phyloP scores from a whole-genome alignment of 2,797 vertebrate species.

The Apogon hyalosoma region DNA sequence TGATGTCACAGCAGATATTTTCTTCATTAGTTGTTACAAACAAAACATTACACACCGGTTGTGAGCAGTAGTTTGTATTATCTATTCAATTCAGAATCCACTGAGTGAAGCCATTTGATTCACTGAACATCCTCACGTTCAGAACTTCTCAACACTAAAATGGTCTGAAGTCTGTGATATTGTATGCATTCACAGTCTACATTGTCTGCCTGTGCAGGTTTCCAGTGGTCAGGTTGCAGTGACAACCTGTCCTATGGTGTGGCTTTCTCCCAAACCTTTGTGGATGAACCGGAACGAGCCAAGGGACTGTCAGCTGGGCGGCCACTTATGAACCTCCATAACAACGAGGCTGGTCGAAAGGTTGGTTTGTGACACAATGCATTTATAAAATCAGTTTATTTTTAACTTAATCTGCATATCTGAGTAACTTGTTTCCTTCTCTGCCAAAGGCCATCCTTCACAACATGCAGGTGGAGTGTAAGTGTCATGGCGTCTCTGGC shows the following conservation, averaged over 20 bases:
- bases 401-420: too few species aligned
- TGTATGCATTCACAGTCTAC: neutral
- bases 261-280: conserved; percentile 87
- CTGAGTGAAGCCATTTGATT: neutral
- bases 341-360: conserved; percentile 86
- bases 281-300: conserved; percentile 85
- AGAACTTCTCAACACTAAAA: neutral
- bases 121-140: too few species aligned
- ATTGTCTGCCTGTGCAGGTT: conserved; percentile 70
- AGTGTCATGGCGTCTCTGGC: conserved; percentile 85
- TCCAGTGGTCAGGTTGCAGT: conserved; percentile 89
- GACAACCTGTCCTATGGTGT: conserved; percentile 86
- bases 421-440: neutral
- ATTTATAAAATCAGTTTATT: neutral
- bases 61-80: neutral
- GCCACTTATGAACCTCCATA: conserved; percentile 86
- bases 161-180: neutral
- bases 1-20: neutral
- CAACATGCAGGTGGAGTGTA: conserved; percentile 87
- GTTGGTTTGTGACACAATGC: conserved; percentile 40
- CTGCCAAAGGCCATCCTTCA: conserved; percentile 83
- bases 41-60: neutral
- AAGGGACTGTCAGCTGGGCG: conserved; percentile 78
- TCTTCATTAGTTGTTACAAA: conserved; percentile 3
- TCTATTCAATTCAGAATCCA: neutral